Evolutionary conservation across 2,888 invertebrate genomes (phyloP), one percentile per base, ranked within the genome.

Genomic region (Keiferia lycopersicella): DNA sequence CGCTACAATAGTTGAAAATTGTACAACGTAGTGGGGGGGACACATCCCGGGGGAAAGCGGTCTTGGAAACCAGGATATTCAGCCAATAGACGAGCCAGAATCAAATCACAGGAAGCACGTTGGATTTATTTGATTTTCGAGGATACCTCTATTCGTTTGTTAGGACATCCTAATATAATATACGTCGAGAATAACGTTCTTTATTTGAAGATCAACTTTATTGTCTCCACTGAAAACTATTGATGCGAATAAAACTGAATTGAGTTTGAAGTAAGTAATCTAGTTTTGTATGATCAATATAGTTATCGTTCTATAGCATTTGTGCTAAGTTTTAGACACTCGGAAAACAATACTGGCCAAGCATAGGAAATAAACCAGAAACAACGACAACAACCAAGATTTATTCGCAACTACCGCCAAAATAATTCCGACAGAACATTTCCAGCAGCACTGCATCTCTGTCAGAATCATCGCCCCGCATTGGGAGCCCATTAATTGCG

Each of bases 401-500:
- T 51, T 8, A 20, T 48, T 38, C 48, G 11, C 20, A 53, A 53
- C 22, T 22, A 18, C 57, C 30, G 20, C 18, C 58, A 60, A 45
- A 53, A 60, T 26, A 45, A 60, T 50, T 48, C 26, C 26, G 22
- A 16, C 34, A 20, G 18, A 65, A 60, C 70, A 64, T 67, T 69
- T 78, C 73, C 66, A 75, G 71, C 61, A 60, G 45, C 71, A 73
- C 71, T 74, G 75, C 73, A 74, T 78, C 77, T 70, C 70, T 68
- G 74, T 66, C 63, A 62, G 68, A 72, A 72, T 78, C 79, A 73
- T 75, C 76, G 73, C 72, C 71, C 71, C 76, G 72, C 76, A 72
- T 75, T 72, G 77, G 80, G 80, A 80, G 80, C 78, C 82, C 87
- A 88, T 88, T 91, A 91, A 90, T 90, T 88, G 86, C 84, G 80